Base-by-base conservation (phyloP, 1,140 invertebrate genomes). In the Chelonus insularis region DNA sequence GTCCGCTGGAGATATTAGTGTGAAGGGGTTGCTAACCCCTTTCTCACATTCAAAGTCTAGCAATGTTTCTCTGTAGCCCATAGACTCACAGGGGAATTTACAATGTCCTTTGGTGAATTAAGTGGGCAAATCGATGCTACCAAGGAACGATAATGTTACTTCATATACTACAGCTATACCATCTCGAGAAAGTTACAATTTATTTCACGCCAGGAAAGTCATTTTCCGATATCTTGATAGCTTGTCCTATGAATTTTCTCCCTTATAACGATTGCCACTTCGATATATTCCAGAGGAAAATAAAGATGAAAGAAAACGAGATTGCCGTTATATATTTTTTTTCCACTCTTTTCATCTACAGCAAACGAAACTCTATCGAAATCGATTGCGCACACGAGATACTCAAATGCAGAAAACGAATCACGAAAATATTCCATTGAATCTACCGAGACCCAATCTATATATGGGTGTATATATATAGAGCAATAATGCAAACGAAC, bases 1-100 rank as follows among this genome's bases (percentile, higher is more conserved):
- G 70, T 69, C 69, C 66, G 68, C 60, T 60, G 68, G 63, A 62
- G 67, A 73, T 72, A 76, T 77, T 72, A 71, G 69, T 64, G 68
- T 25, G 23, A 54, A 21, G 20, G 32, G 20, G 32, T 37, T 36
- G 36, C 3, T 55, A 11, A 3, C 4, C 7, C 23, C 47, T 20
- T 18, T n/a, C 2, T 25, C 25, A 14, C 23, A 55, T 55, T 25
- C 34, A 37, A 9, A 36, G 6, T n/a, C 16, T 5, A 7, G 5
- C 9, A 36, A 3, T 37, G 52, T 55, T n/a, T n/a, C 25, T 52
- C 29, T 50, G 47, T 50, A 21, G 7, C 29, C 16, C 3, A 5
- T 18, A 14, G 43, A 4, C 9, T 45, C 14, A 14, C 14, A 55
- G n/a, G 12, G 34, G 36, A 57, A 60, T 56, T 64, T 16, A 51